A percentile compares a stretch with the other conserved stretches of the same genome.
Evolutionary conservation across 2,797 vertebrate species (phyloP).

Genomic region (Enteromius fasciolatus): DNA sequence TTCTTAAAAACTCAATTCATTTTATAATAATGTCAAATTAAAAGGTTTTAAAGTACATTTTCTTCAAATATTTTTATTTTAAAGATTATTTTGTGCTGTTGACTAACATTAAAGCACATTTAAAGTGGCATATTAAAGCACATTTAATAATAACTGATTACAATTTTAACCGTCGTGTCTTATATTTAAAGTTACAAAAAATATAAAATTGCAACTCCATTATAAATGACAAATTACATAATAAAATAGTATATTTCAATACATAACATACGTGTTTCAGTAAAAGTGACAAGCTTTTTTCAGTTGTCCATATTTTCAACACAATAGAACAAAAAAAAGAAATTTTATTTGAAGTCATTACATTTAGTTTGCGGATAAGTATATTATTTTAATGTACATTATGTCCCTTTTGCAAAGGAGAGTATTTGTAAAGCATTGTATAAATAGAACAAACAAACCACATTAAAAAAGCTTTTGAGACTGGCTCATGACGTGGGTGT

Average conservation of each 20-base stretch:
- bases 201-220: not conserved
- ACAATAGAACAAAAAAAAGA: not conserved
- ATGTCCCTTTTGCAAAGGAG: not conserved
- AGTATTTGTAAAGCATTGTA: slow-evolving; percentile 6
- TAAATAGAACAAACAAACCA: not conserved
- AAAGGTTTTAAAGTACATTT: not conserved
- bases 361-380: not conserved
- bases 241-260: not conserved
- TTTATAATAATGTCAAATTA: not conserved
- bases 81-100: not conserved
- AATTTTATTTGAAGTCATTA: not conserved
- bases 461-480: not conserved
- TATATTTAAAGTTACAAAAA: not conserved
- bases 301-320: not conserved
- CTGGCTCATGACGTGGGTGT: slow-evolving; percentile 1
- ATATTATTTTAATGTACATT: not conserved
- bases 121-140: not conserved
- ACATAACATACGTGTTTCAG: not conserved
- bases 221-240: not conserved
- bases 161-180: not conserved
- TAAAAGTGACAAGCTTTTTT: not conserved
- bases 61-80: not conserved
- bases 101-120: too few species aligned
- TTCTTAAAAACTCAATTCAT: not conserved
- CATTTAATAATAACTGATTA: not conserved